phyloP scores from a whole-genome alignment of 2,797 vertebrate genomes.

The Buphagus erythrorhynchus region DNA sequence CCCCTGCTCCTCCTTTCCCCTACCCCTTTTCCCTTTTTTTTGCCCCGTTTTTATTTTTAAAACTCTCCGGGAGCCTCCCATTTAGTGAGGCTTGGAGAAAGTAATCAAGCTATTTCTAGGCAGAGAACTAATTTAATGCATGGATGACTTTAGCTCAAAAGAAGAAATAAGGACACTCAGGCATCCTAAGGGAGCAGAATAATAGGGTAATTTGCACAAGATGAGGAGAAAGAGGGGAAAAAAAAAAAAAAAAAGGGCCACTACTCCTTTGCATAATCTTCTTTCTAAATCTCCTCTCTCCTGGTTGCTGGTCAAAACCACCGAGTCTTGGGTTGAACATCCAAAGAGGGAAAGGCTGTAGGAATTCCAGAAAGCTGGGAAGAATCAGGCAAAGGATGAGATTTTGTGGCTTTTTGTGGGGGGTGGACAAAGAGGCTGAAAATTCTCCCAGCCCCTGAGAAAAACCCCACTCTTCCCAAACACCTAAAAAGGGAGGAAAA shows the following conservation, averaged over 20 bases:
- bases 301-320: not conserved
- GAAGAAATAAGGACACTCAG: slow-evolving; percentile 80
- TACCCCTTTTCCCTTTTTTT: slow-evolving; percentile 9
- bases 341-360: not conserved
- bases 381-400: not conserved
- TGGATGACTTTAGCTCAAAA: slow-evolving; percentile 86
- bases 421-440: not conserved
- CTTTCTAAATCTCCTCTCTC: not conserved
- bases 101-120: slow-evolving; percentile 82
- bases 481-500: not conserved
- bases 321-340: accelerated
- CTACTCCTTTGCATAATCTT: slow-evolving; percentile 69
- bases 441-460: not conserved
- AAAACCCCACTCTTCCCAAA: not conserved
- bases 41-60: not conserved
- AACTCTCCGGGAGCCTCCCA: slow-evolving; percentile 57
- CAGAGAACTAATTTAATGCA: slow-evolving; percentile 88
- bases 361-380: accelerated
- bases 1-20: not conserved
- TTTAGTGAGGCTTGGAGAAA: slow-evolving; percentile 65
- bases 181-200: slow-evolving; percentile 80
- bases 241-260: slow-evolving; percentile 11
- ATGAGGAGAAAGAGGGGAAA: slow-evolving; percentile 62
- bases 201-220: slow-evolving; percentile 79
- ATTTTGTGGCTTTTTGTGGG: not conserved